phyloP scores from a whole-genome alignment of 2,797 vertebrate genomes.

The Halcyon badia region DNA sequence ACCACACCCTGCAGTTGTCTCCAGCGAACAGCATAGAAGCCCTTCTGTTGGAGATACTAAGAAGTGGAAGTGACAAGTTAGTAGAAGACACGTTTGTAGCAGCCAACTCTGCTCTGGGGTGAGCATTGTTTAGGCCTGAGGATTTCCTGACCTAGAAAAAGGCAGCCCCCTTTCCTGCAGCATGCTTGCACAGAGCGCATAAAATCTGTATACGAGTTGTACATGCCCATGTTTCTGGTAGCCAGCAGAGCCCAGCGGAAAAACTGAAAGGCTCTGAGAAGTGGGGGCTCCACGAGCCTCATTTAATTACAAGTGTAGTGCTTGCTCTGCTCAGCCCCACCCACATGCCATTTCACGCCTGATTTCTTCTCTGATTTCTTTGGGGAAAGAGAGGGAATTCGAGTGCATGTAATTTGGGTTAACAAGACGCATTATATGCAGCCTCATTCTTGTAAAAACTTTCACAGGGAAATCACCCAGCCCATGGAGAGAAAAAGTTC shows the following conservation, averaged over 20 bases:
- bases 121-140: rapidly evolving
- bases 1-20: not conserved
- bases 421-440: constrained; percentile 76
- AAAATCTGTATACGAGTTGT: rapidly evolving
- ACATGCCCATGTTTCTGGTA: not conserved
- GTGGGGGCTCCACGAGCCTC: constrained; percentile 30
- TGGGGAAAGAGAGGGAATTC: constrained; percentile 76
- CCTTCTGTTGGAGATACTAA: not conserved
- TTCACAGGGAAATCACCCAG: constrained; percentile 74
- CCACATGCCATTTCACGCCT: constrained; percentile 75
- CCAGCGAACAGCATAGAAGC: rapidly evolving
- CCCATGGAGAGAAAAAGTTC: constrained; percentile 68
- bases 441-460: constrained; percentile 77
- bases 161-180: not conserved
- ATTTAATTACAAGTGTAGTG: constrained; percentile 53
- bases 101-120: not conserved
- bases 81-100: not conserved
- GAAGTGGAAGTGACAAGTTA: not conserved
- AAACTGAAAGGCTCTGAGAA: not conserved
- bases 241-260: not conserved
- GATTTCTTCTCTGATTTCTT: constrained; percentile 77
- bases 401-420: constrained; percentile 78
- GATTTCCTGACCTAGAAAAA: not conserved
- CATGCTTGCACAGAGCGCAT: rapidly evolving
- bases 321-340: constrained; percentile 56